Percentiles rank a stretch among this genome's conserved stretches.
These are phyloP conservation scores for Carduelis carduelis DNA, from an alignment of 2,797 vertebrate species.

Conservation along the genomic window DNA sequence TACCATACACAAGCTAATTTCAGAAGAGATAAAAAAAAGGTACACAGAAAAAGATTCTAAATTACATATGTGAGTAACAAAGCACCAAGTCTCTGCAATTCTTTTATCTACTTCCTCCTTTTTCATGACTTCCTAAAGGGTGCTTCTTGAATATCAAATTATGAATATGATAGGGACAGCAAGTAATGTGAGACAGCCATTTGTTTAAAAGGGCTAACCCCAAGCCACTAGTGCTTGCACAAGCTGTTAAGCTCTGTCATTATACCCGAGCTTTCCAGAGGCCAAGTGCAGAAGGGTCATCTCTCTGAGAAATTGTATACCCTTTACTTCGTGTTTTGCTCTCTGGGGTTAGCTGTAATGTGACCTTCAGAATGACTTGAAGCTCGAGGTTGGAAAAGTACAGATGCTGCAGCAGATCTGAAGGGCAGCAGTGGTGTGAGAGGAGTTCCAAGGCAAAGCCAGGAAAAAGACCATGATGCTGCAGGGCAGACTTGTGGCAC, in stretches of 20 bases:
- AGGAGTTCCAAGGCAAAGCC: constrained; percentile 61
- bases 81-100: background rate
- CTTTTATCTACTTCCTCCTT: background rate
- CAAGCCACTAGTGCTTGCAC: constrained; percentile 65
- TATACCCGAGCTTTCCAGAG: constrained; percentile 66
- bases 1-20: background rate
- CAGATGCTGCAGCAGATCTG: constrained; percentile 57
- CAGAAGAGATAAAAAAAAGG: background rate
- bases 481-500: constrained; percentile 59
- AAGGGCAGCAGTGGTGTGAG: constrained; percentile 72
- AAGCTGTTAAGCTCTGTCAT: constrained; percentile 70
- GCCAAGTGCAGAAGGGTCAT: constrained; percentile 40
- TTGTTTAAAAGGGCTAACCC: constrained; percentile 77
- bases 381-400: constrained; percentile 49
- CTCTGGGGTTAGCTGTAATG: constrained; percentile 38
- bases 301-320: constrained; percentile 55
- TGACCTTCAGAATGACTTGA: constrained; percentile 59
- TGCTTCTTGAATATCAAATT: constrained; percentile 42
- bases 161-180: constrained; percentile 61
- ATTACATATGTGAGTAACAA: background rate
- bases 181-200: constrained; percentile 72
- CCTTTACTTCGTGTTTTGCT: constrained; percentile 2
- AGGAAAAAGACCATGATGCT: constrained; percentile 65
- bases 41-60: background rate
- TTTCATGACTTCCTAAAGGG: background rate